A percentile compares a stretch with the other conserved stretches of the same genome.
Conservation (phyloP, 2,113 vertebrate species). For the Taxidea taxus region DNA sequence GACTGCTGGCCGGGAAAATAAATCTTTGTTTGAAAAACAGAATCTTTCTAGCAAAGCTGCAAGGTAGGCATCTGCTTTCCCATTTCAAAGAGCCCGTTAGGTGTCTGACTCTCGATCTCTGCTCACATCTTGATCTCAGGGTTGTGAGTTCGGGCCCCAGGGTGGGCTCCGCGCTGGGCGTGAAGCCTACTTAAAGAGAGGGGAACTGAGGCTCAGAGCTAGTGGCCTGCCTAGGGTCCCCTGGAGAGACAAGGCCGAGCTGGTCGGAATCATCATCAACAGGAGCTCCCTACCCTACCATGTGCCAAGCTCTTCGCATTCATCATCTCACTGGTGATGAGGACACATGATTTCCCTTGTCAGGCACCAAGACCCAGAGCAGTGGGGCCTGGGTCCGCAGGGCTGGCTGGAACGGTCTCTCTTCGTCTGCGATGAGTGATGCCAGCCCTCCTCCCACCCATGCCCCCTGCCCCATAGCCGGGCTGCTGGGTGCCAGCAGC, state of each 20-base stretch:
- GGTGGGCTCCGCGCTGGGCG: neutral
- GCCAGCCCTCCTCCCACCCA: too few relatives aligned
- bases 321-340: neutral
- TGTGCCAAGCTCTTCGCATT: fast-evolving
- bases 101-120: neutral
- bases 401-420: too few relatives aligned
- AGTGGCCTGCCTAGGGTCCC: too few relatives aligned
- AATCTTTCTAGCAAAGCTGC: neutral
- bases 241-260: neutral
- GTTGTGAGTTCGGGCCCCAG: neutral
- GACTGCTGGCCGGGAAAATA: neutral
- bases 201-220: neutral
- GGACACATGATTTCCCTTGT: fast-evolving
- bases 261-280: fast-evolving
- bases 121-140: neutral
- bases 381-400: neutral
- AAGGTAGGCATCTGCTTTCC: neutral
- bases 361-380: neutral
- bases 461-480: neutral
- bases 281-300: neutral
- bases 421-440: neutral
- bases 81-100: neutral
- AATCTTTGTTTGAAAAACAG: neutral
- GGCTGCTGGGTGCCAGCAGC: fast-evolving
- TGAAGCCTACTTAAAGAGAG: neutral